A percentile compares a stretch with the other conserved stretches of the same genome.
These are phyloP conservation scores for Calidris pugnax DNA, from an alignment of 2,113 vertebrate genomes.

Conservation along the genomic window DNA sequence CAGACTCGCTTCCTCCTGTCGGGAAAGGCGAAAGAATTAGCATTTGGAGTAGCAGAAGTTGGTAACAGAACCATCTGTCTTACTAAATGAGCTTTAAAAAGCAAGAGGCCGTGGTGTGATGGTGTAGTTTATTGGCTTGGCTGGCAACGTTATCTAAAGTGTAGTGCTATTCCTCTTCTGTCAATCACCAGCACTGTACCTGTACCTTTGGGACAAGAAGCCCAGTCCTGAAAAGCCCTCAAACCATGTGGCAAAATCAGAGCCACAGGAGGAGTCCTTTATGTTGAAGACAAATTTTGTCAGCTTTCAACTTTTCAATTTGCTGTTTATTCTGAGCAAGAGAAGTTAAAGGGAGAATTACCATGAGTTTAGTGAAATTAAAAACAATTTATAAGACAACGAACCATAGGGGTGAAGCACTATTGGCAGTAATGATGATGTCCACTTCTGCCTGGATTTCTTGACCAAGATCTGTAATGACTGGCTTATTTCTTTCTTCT, in stretches of 20 bases:
- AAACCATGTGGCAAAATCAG: fast-evolving
- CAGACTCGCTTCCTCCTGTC: fast-evolving
- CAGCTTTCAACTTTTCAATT: not conserved
- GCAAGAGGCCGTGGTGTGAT: not conserved
- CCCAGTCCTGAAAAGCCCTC: not conserved
- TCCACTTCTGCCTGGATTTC: not conserved
- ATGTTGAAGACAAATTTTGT: not conserved
- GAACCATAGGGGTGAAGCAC: not conserved
- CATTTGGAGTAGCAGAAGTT: not conserved
- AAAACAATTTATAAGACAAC: not conserved
- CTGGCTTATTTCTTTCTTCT: not conserved
- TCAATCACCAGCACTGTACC: not conserved
- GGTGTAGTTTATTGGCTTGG: not conserved
- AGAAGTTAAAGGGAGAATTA: not conserved
- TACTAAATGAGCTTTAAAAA: not conserved
- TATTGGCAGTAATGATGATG: not conserved
- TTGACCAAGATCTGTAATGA: not conserved
- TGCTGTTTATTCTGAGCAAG: not conserved
- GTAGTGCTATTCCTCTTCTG: not conserved
- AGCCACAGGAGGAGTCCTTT: not conserved
- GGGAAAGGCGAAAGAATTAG: not conserved
- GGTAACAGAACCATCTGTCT: not conserved
- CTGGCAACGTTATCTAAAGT: not conserved
- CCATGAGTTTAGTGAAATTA: not conserved
- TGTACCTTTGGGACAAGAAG: not conserved